Evolutionary conservation across 1,140 invertebrate species (phyloP).

Genomic region (Chironomus tepperi): DNA sequence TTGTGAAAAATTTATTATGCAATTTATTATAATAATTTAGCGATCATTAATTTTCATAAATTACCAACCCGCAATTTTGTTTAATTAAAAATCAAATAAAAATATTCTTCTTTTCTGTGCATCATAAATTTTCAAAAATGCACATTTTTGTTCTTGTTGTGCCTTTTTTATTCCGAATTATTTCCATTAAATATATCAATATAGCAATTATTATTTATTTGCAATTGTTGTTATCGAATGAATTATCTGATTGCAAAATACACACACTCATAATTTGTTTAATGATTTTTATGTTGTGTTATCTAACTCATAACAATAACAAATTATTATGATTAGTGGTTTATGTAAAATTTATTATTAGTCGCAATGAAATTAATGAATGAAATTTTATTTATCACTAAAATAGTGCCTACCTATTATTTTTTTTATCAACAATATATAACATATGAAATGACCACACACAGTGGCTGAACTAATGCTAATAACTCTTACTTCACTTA

Average conservation of each 20-base stretch:
- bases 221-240: neutral
- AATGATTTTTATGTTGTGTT: neutral
- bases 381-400: too few relatives aligned
- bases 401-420: too few relatives aligned
- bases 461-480: too few relatives aligned
- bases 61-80: slow-evolving; percentile 9
- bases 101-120: neutral
- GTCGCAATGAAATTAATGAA: too few relatives aligned
- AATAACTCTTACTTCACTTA: too few relatives aligned
- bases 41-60: slow-evolving; percentile 24
- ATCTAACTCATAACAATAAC: too few relatives aligned
- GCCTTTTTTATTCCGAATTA: too few relatives aligned
- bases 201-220: slow-evolving; percentile 4
- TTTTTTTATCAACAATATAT: too few relatives aligned
- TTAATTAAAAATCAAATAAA: slow-evolving; percentile 24
- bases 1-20: slow-evolving; percentile 16
- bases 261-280: neutral
- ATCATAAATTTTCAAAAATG: neutral
- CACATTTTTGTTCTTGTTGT: too few relatives aligned
- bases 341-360: too few relatives aligned
- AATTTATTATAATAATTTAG: slow-evolving; percentile 15
- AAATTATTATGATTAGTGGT: too few relatives aligned
- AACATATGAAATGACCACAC: too few relatives aligned
- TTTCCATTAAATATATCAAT: neutral
- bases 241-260: neutral